phyloP scores from a whole-genome alignment of 2,888 invertebrate genomes.

The Hyposoter didymator region DNA sequence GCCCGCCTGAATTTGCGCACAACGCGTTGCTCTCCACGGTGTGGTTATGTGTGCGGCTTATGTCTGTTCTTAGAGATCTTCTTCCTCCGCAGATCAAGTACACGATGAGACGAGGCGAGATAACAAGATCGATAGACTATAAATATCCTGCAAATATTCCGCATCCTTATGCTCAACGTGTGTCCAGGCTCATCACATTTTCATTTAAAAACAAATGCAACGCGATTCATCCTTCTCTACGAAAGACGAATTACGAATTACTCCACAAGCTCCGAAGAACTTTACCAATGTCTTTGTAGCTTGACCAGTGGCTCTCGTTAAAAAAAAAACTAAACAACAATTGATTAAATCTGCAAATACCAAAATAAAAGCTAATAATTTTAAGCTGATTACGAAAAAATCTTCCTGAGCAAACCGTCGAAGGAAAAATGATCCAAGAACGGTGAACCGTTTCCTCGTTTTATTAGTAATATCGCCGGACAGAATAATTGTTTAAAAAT shows the following conservation, averaged over 20 bases:
- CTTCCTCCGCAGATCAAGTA: constrained; percentile 42
- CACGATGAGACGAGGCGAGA: constrained; percentile 43
- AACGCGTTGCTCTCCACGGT: constrained; percentile 68
- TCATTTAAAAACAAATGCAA: background rate
- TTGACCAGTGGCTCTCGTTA: too few species aligned
- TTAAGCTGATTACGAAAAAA: background rate
- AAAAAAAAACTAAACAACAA: background rate
- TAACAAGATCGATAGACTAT: constrained; percentile 34
- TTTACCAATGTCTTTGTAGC: too few species aligned
- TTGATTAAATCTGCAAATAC: too few species aligned
- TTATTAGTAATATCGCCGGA: background rate
- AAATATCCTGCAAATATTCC: background rate
- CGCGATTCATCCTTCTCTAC: background rate
- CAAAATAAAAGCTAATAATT: background rate
- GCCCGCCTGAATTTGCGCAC: constrained; percentile 81
- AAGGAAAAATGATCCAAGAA: background rate
- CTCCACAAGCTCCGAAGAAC: too few species aligned
- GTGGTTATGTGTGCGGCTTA: constrained; percentile 59
- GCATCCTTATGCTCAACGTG: background rate
- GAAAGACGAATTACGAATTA: background rate
- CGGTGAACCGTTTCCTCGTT: background rate
- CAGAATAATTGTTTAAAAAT: background rate
- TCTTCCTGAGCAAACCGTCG: background rate
- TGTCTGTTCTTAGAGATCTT: constrained; percentile 47
- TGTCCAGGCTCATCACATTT: background rate